Percentiles rank a stretch among this genome's conserved stretches.
Evolutionary conservation across 2,797 vertebrate species (phyloP).

Genomic region (Eulemur rubriventer): DNA sequence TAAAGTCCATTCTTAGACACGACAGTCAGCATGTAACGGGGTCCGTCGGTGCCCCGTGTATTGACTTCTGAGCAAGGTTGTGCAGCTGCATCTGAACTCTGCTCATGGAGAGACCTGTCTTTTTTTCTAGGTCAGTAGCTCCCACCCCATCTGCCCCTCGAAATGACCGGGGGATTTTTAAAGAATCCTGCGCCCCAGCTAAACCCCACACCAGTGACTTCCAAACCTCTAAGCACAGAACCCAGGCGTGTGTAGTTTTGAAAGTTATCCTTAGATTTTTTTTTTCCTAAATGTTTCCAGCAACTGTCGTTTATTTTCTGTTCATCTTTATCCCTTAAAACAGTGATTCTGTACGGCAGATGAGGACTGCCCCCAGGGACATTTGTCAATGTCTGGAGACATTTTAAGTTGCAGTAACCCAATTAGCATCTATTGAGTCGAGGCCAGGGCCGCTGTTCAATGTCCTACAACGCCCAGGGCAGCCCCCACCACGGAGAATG

Average conservation of each 20-base stretch:
- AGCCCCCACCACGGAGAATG: rapidly evolving
- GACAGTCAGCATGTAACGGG: too few species aligned
- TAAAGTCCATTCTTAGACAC: not conserved
- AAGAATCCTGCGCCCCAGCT: not conserved
- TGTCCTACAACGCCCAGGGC: rapidly evolving
- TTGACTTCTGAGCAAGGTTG: rapidly evolving
- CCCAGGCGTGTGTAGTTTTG: not conserved
- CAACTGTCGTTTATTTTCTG: not conserved
- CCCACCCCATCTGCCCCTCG: not conserved
- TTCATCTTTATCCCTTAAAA: not conserved
- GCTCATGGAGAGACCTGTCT: not conserved
- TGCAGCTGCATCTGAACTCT: not conserved
- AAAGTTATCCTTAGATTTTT: not conserved
- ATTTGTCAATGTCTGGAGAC: not conserved
- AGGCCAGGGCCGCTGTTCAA: rapidly evolving
- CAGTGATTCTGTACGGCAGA: not conserved
- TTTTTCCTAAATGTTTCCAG: not conserved
- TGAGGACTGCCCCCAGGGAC: not conserved
- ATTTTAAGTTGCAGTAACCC: not conserved
- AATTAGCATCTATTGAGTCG: not conserved
- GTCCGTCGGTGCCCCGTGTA: rapidly evolving
- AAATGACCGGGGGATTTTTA: rapidly evolving
- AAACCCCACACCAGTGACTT: not conserved
- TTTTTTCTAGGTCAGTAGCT: not conserved
- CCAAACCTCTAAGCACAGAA: not conserved